Evolutionary conservation across 2,888 invertebrate species (phyloP).

Genomic region (Euplagia quadripunctaria): DNA sequence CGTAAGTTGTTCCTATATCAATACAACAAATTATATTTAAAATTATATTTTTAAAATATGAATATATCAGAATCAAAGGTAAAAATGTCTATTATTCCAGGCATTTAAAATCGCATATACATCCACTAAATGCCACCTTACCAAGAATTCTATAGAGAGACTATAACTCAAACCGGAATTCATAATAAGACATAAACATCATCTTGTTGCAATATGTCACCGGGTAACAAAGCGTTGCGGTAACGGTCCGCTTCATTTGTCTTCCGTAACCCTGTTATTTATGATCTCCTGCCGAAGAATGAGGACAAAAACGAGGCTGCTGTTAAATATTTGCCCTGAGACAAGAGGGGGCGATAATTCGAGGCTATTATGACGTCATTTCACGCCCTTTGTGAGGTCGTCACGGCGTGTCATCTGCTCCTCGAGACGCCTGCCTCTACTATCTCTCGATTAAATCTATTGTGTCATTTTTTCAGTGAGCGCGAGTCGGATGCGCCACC

Average conservation of each 20-base stretch:
- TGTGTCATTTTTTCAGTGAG: constrained; percentile 84
- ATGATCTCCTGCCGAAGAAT: constrained; percentile 82
- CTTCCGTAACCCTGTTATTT: constrained; percentile 83
- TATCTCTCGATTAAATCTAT: constrained; percentile 87
- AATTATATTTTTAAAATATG: neutral
- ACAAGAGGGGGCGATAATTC: constrained; percentile 87
- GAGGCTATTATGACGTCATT: constrained; percentile 87
- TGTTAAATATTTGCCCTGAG: constrained; percentile 87
- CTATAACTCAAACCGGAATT: constrained; percentile 70
- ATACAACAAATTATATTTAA: no score
- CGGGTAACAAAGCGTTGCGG: constrained; percentile 80
- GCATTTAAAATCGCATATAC: constrained; percentile 30
- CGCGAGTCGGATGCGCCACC: constrained; percentile 85
- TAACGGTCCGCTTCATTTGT: constrained; percentile 85
- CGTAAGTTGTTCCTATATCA: no score
- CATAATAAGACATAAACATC: constrained; percentile 86
- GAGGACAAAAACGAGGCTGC: constrained; percentile 83
- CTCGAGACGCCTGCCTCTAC: constrained; percentile 85
- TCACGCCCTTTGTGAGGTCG: constrained; percentile 86
- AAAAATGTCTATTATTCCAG: neutral
- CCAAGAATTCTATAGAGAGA: constrained; percentile 62
- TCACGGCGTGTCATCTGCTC: constrained; percentile 87
- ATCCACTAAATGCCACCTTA: constrained; percentile 53
- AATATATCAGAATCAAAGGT: neutral
- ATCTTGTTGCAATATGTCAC: constrained; percentile 83